A percentile compares a stretch with the other conserved stretches of the same genome.
These are phyloP conservation scores for Strigamia crassipes DNA, from an alignment of 2,888 invertebrate genomes.

Conservation along the genomic window DNA sequence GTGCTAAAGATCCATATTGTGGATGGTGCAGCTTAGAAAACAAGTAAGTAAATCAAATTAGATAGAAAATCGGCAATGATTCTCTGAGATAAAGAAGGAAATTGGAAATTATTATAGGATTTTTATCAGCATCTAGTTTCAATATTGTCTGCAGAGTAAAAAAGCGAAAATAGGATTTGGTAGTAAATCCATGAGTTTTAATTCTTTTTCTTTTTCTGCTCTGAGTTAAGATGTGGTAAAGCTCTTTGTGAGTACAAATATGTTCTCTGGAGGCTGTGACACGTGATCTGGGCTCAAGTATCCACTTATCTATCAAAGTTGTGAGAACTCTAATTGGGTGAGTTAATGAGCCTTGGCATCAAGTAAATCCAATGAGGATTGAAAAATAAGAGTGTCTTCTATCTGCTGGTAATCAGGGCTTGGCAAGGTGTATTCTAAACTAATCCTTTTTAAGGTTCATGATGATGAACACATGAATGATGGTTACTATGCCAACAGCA, in stretches of 20 bases:
- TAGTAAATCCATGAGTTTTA: not conserved
- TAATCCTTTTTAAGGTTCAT: constrained; percentile 2
- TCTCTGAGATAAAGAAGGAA: not conserved
- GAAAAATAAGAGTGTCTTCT: constrained; percentile 28
- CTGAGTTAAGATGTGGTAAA: constrained; percentile 13
- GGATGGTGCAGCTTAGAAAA: constrained; percentile 97
- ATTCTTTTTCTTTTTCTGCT: not conserved
- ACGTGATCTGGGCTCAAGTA: constrained; percentile 40
- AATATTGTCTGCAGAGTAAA: not conserved
- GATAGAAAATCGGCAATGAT: not conserved
- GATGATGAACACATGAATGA: constrained; percentile 11
- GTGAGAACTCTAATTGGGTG: constrained; percentile 40
- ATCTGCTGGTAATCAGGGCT: constrained; percentile 37
- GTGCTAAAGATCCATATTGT: constrained; percentile 94
- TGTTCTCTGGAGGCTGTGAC: constrained; percentile 35
- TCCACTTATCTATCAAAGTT: constrained; percentile 40
- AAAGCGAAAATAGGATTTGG: not conserved
- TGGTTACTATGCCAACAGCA: not conserved
- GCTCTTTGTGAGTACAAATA: constrained; percentile 25
- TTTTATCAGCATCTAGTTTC: not conserved
- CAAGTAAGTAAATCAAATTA: constrained; percentile 65
- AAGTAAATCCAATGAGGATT: constrained; percentile 40
- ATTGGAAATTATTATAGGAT: not conserved
- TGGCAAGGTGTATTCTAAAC: not conserved
- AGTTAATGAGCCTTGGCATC: constrained; percentile 40